These are phyloP conservation scores for Trachymyrmex septentrionalis DNA, from an alignment of 1,140 invertebrate genomes.

Conservation along the genomic window DNA sequence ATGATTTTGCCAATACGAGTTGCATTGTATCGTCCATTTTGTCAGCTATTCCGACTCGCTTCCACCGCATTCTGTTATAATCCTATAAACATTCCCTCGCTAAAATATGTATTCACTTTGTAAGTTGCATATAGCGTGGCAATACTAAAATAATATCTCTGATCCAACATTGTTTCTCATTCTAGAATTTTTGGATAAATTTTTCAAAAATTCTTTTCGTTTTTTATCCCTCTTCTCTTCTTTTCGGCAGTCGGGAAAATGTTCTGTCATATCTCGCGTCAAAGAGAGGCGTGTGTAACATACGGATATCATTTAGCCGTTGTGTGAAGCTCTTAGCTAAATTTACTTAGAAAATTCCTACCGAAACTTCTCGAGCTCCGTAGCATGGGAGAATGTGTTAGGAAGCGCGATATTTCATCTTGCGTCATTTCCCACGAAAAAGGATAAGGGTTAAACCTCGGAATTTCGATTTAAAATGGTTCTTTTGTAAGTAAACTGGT, in stretches of 20 bases:
- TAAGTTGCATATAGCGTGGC: neutral
- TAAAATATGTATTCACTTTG: constrained; percentile 2
- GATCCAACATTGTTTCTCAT: neutral
- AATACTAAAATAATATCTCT: neutral
- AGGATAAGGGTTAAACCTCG: constrained; percentile 36
- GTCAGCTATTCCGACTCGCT: constrained; percentile 13
- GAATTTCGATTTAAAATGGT: neutral
- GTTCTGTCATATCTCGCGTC: neutral
- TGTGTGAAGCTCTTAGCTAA: constrained; percentile 35
- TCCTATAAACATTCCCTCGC: neutral
- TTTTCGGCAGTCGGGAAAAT: neutral
- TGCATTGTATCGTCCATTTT: constrained; percentile 8
- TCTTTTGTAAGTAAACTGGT: constrained; percentile 26
- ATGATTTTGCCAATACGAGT: constrained; percentile 31
- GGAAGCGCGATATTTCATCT: constrained; percentile 50
- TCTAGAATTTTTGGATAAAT: neutral
- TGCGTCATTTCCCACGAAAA: neutral
- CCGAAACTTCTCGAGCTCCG: constrained; percentile 11
- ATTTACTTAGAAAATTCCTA: constrained; percentile 51
- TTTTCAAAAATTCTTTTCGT: neutral
- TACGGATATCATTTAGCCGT: constrained; percentile 15
- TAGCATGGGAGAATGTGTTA: neutral
- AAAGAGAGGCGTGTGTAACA: neutral
- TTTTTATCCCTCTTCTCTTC: neutral
- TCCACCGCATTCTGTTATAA: constrained; percentile 17